Base-by-base conservation (phyloP, 2,113 vertebrate genomes). In the Bubalus kerabau region DNA sequence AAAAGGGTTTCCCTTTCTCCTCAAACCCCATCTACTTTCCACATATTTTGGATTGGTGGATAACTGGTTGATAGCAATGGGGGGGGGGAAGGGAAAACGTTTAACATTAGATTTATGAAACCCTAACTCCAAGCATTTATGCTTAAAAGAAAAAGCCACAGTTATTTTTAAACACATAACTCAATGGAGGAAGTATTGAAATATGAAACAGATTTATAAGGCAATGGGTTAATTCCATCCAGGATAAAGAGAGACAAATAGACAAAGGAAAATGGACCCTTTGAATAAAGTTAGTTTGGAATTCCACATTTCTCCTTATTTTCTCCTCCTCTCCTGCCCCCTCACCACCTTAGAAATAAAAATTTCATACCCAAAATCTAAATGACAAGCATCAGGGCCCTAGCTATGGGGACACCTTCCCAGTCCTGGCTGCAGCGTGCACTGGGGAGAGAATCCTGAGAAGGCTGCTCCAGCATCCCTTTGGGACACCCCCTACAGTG, bases 171-270 rank as follows among this genome's bases (percentile, higher is more conserved):
- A 90, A 85, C 40, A 94, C 48, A 83, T 88, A 90, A 85, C 12
- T 83, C 67, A 78, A 50, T 5, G 76, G 23, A 90, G 7, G 30
- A 52, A 81, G 52, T 90, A 91, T 4, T 93, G 76, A 95, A 90
- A 95, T 89, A 82, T 46, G 90, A 97, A 97, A 84, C 40, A 98
- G 46, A 87, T 90, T 92, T 89, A 96, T 90, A 90, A 90, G 60
- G 28, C 13, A 62, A 59, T 56, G 36, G n/a, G 32, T 92, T 82
- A 95, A 92, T 86, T 85, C 50, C 67, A 88, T 54, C 30, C 50
- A 76, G 56, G 48, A 91, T 59, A 57, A 91, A 96, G 19, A 95
- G 32, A 97, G 10, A 81, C 28, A 93, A 81, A 87, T 9, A 93
- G 78, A 90, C 36, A 90, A 97, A 97, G 48, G 52, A 96, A 97